These are phyloP conservation scores for Pedetes capensis DNA, from an alignment of 2,113 vertebrate genomes.

Conservation along the genomic window DNA sequence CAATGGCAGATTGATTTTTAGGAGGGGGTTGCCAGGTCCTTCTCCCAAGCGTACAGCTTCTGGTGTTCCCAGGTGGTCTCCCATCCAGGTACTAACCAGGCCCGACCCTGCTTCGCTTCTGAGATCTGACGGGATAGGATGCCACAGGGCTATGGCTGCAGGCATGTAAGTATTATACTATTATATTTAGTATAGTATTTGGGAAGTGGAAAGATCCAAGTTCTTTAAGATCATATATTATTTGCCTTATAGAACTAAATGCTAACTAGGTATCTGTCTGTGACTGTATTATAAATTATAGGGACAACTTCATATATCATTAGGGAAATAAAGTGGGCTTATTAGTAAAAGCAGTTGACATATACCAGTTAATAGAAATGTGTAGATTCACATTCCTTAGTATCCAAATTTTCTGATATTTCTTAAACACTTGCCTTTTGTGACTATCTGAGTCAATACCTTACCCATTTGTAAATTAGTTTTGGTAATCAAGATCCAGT, in stretches of 20 bases:
- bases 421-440: not conserved
- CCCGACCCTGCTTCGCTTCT: too few relatives aligned
- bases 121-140: too few relatives aligned
- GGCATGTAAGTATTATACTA: not conserved
- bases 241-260: not conserved
- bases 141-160: too few relatives aligned
- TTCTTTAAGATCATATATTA: not conserved
- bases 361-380: not conserved
- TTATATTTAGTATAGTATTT: not conserved
- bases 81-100: too few relatives aligned
- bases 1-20: too few relatives aligned
- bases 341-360: not conserved
- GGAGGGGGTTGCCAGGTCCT: too few relatives aligned
- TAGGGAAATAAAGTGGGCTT: not conserved
- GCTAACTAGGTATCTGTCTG: not conserved
- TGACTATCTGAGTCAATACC: too few relatives aligned
- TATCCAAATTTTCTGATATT: not conserved
- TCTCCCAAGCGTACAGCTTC: too few relatives aligned
- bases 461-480: not conserved
- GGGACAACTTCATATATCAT: not conserved
- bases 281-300: not conserved
- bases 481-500: not conserved
- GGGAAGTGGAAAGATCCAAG: not conserved
- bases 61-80: too few relatives aligned
- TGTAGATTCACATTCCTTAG: not conserved